Conservation (phyloP, 2,113 vertebrate genomes). For the Mustelus asterias region DNA sequence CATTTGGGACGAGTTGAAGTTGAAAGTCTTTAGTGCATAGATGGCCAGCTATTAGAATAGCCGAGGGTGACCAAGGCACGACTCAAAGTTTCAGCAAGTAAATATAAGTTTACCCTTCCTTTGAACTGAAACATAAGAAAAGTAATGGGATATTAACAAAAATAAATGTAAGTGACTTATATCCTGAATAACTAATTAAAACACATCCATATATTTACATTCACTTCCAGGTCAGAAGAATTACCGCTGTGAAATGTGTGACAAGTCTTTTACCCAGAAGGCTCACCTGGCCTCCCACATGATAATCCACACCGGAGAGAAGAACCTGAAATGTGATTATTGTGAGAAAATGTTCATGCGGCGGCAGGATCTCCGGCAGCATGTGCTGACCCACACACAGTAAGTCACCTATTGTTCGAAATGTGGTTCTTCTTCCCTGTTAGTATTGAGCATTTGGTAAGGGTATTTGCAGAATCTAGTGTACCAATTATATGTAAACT, state of each 20-base stretch:
- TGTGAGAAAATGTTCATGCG: constrained; percentile 89
- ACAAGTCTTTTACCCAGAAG: constrained; percentile 93
- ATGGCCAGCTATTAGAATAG: background rate
- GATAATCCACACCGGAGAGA: constrained; percentile 89
- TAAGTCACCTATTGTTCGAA: constrained; percentile 51
- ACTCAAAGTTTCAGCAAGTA: background rate
- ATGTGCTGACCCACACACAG: constrained; percentile 90
- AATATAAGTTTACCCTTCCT: background rate
- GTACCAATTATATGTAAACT: background rate
- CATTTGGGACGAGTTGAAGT: background rate
- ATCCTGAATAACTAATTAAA: background rate
- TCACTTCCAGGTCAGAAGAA: constrained; percentile 84
- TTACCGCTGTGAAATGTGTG: constrained; percentile 82
- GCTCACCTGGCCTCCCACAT: constrained; percentile 92
- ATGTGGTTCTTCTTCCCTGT: background rate
- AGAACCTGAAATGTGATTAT: constrained; percentile 93
- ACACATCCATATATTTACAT: background rate
- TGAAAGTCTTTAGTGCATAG: background rate
- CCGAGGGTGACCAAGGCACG: background rate
- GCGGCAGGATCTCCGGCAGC: constrained; percentile 92
- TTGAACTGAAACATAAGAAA: background rate
- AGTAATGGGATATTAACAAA: background rate
- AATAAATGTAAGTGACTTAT: background rate
- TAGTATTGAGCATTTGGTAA: background rate
- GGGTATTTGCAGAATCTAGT: background rate